Percentiles rank a stretch among this genome's conserved stretches.
These are phyloP conservation scores for Syngnathoides biaculeatus DNA, from an alignment of 2,113 vertebrate genomes.

Conservation along the genomic window DNA sequence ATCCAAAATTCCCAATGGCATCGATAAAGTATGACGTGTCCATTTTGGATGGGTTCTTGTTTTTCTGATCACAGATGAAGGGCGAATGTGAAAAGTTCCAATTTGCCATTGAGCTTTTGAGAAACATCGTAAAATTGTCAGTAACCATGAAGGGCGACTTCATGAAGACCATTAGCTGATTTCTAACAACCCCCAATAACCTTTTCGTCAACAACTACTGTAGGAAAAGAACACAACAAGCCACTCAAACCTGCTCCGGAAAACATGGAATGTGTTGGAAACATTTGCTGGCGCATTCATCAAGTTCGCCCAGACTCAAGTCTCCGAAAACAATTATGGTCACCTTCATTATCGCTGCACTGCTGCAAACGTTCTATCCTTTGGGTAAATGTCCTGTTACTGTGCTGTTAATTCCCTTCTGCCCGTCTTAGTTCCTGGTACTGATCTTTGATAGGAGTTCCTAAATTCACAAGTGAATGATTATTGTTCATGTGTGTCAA, in stretches of 20 bases:
- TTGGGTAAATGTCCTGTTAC: conserved; percentile 23
- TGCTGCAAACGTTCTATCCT: conserved; percentile 7
- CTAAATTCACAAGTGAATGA: conserved; percentile 5
- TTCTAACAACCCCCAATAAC: not conserved
- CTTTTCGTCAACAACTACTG: conserved; percentile 4
- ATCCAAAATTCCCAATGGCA: no score
- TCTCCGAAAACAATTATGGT: conserved; percentile 44
- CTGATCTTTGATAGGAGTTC: not conserved
- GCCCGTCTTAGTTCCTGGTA: conserved; percentile 12
- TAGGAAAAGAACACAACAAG: conserved; percentile 7
- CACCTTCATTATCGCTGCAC: conserved; percentile 13
- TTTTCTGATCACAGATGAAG: no score
- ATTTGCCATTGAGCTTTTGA: not conserved
- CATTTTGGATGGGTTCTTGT: no score
- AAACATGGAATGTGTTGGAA: conserved; percentile 3
- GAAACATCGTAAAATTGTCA: not conserved
- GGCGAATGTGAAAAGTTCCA: no score
- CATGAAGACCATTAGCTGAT: not conserved
- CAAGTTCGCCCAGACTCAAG: conserved; percentile 17
- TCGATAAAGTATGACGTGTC: no score
- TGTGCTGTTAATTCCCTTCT: conserved; percentile 5
- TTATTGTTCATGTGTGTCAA: conserved; percentile 4
- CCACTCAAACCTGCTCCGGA: conserved; percentile 1
- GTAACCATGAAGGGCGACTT: not conserved
- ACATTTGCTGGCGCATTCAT: conserved; percentile 22